Evolutionary conservation across 37 sponge, comb jelly and placozoan genomes (phyloP), one percentile per base, ranked within the genome.

Genomic region (Eunapius fragilis): DNA sequence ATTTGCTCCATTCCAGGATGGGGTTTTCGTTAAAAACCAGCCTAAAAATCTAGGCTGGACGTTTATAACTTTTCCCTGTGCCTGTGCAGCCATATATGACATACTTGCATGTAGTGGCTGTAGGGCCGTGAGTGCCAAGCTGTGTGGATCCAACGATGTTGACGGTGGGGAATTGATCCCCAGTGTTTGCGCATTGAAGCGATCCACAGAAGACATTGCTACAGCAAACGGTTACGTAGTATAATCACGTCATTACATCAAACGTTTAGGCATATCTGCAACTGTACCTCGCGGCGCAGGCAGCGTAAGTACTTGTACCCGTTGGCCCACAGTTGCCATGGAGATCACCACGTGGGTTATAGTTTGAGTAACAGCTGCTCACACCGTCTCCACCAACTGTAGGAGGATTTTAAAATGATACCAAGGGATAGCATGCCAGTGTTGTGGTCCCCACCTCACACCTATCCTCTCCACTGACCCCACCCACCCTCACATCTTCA

Each of bases 251-350:
- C n/a, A n/a, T 17, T 11, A 19, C 14, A 17, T 58, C 19, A 12
- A 58, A 4, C 14, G 58, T 17, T 2, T 17, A 4, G 58, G 17
- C 1, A 19, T 58, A 17, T 58, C 17, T 45, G 47, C 47, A 45
- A 11, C 47, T 45, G 4, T 58, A 58, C 58, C 58, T 58, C 22
- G 58, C 58, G 14, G 19, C 14, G 58, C 58, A 58, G 17, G 58
- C 17, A 2, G 58, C 58, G 14, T 58, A 58, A 1, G 58, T 58
- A 19, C 19, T 58, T 2, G 69, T 11, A 11, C 71, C 9, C 35
- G 71, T 79, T 26, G 78, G 74, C 17, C 83, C 87, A 72, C 91
- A 91, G 47, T 91, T 86, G 3, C 91, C 91, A 73, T 78, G 78
- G 14, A 27, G 31, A 58, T 82, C 68, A 74, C 91, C 91, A 4